These are phyloP conservation scores for Calliphora vomitoria DNA, from an alignment of 2,888 invertebrate species.

Conservation along the genomic window DNA sequence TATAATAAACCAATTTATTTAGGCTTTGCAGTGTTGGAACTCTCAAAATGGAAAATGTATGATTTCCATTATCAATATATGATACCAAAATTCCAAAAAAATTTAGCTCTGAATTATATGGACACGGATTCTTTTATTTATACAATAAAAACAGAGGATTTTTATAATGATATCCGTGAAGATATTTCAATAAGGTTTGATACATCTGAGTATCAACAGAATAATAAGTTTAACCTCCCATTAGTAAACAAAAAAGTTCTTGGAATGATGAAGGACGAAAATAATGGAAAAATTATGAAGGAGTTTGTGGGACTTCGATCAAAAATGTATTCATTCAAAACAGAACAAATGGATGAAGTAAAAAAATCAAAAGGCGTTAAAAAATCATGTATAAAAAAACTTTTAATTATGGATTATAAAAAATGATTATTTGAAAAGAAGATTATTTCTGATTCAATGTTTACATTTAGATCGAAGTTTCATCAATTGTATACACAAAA, in stretches of 20 bases:
- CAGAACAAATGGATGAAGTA: background rate
- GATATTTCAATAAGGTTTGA: background rate
- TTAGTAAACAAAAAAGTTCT: background rate
- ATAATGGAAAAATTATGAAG: background rate
- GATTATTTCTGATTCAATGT: no score
- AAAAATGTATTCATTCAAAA: background rate
- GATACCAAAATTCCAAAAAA: background rate
- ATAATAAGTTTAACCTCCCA: no score
- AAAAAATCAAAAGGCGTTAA: background rate
- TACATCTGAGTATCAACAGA: no score
- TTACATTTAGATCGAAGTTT: no score
- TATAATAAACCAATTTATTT: background rate
- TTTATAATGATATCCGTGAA: background rate
- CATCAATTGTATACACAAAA: no score
- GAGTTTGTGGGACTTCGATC: background rate
- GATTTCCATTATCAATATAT: no score
- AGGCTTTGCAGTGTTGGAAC: background rate
- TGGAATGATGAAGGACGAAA: constrained; percentile 1
- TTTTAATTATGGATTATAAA: no score
- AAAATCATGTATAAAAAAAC: background rate
- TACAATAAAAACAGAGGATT: background rate
- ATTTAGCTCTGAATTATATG: background rate
- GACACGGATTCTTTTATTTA: background rate
- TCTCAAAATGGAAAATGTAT: no score
- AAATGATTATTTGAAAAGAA: no score